A percentile compares a stretch with the other conserved stretches of the same genome.
Conservation (phyloP, 2,797 vertebrate genomes). For the Margarornis squamiger region DNA sequence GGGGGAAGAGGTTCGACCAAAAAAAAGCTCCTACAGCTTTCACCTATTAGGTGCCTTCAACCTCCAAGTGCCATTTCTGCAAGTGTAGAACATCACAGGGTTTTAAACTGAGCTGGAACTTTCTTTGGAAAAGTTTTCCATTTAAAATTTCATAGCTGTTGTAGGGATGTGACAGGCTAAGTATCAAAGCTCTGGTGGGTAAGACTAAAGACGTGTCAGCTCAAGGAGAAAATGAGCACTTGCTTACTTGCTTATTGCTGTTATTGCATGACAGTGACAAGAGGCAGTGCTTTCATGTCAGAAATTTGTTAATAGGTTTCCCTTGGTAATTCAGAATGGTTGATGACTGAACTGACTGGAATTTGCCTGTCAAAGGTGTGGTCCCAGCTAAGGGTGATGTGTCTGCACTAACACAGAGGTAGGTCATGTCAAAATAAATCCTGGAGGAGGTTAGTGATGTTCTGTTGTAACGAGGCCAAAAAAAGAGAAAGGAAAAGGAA, state of each 20-base stretch:
- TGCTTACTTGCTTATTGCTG: background rate
- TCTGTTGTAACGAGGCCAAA: background rate
- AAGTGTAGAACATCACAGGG: background rate
- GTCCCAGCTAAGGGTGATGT: background rate
- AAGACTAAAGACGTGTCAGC: background rate
- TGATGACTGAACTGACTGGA: slow-evolving; percentile 22
- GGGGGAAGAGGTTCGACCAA: background rate
- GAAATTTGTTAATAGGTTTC: slow-evolving; percentile 30
- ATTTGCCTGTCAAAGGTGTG: slow-evolving; percentile 39
- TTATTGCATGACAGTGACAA: slow-evolving; percentile 13
- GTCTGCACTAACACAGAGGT: background rate
- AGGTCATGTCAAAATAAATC: background rate
- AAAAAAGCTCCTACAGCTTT: background rate
- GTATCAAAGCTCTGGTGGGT: background rate
- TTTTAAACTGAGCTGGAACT: background rate
- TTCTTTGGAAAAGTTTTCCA: background rate
- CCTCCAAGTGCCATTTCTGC: background rate
- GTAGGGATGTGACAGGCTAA: background rate
- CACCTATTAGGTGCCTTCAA: background rate
- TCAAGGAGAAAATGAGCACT: background rate
- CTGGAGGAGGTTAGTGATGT: background rate
- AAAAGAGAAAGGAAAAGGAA: background rate
- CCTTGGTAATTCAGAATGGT: slow-evolving; percentile 6
- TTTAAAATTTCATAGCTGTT: background rate
- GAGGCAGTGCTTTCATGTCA: slow-evolving; percentile 11